Percentiles rank a stretch among this genome's conserved stretches.
Conservation (phyloP, 1,140 invertebrate genomes). For the Dermatophagoides farinae region DNA sequence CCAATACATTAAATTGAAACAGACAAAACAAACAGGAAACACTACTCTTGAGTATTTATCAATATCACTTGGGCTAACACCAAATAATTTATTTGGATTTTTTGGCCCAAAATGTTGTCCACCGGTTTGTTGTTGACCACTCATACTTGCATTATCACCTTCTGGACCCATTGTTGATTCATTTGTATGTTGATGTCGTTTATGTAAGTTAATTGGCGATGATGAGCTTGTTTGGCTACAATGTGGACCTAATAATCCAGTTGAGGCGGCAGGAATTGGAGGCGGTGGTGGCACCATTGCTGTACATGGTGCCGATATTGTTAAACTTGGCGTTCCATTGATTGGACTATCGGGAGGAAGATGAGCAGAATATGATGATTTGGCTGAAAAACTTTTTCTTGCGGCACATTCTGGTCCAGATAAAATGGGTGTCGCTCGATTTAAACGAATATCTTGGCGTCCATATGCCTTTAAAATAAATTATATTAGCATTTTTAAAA, state of each 20-base stretch:
- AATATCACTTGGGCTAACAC: conserved; percentile 80
- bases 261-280: background rate
- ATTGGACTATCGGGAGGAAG: background rate
- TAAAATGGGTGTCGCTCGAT: conserved; percentile 11
- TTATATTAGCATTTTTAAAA: background rate
- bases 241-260: background rate
- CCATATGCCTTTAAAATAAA: background rate
- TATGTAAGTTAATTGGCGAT: conserved; percentile 3
- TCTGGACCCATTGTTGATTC: background rate
- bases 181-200: background rate
- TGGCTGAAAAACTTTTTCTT: background rate
- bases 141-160: too few relatives aligned
- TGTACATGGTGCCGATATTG: background rate
- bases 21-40: conserved; percentile 87
- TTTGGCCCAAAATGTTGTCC: conserved; percentile 7
- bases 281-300: background rate
- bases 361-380: background rate
- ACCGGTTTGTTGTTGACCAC: too few relatives aligned
- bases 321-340: background rate
- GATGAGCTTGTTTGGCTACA: background rate
- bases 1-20: conserved; percentile 96
- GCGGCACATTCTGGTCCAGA: background rate
- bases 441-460: conserved; percentile 16
- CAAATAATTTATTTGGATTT: conserved; percentile 55
- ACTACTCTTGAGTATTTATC: conserved; percentile 89